phyloP scores from a whole-genome alignment of 2,113 vertebrate species.

The Poeciliopsis turrubarensis region DNA sequence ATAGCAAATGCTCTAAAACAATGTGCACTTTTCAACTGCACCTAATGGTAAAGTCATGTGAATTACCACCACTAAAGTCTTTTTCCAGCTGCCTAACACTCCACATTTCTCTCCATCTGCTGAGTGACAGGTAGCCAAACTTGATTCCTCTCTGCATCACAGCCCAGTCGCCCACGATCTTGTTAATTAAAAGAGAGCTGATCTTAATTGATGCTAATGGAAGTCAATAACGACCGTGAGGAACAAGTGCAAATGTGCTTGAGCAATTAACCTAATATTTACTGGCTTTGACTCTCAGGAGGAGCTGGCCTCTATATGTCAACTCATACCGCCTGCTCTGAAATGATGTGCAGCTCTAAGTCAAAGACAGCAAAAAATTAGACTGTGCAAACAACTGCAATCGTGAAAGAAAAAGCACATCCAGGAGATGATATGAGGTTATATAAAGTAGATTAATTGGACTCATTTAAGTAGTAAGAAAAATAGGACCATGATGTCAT shows the following conservation, averaged over 20 bases:
- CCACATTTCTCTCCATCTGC: background rate
- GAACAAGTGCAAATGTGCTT: conserved; percentile 68
- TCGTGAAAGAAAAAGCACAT: background rate
- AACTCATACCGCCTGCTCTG: conserved; percentile 27
- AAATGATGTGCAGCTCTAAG: conserved; percentile 29
- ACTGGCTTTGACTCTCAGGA: conserved; percentile 62
- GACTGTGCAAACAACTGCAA: conserved; percentile 12
- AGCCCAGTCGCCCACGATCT: conserved; percentile 27
- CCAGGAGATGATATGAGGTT: conserved; percentile 1
- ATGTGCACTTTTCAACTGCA: too few relatives aligned
- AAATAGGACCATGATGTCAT: background rate
- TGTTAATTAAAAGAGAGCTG: conserved; percentile 52
- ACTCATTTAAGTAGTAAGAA: background rate
- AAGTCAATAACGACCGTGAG: conserved; percentile 58
- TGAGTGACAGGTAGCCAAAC: conserved; percentile 40
- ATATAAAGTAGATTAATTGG: background rate
- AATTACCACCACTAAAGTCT: conserved; percentile 9
- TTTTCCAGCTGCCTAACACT: background rate
- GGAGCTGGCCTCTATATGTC: conserved; percentile 39
- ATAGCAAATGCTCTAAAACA: too few relatives aligned
- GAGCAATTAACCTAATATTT: conserved; percentile 79
- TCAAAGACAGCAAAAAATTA: background rate
- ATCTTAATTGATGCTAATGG: conserved; percentile 77
- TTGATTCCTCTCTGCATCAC: conserved; percentile 30
- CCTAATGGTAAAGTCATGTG: conserved; percentile 3